Evolutionary conservation across 2,113 vertebrate genomes (phyloP), one percentile per base, ranked within the genome.

Genomic region (Datnioides undecimradiatus): DNA sequence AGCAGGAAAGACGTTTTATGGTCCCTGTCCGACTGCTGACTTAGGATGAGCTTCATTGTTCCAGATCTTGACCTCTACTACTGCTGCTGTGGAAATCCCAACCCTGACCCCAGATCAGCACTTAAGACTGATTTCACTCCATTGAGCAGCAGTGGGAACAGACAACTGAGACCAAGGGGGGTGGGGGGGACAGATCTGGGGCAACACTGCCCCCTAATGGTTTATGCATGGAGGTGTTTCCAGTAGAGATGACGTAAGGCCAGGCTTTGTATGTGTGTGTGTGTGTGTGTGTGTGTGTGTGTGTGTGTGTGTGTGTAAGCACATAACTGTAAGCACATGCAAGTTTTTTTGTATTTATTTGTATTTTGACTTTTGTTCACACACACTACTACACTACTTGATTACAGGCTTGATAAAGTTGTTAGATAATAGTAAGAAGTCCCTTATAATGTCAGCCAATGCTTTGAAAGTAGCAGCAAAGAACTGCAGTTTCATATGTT

Each of bases 121-220:
- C 68, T 89, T 68, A 54, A 83, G 76, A 82, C 70, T 74, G 82
- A 82, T 84, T 55, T 76, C 72, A 87, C 43, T 78, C 80, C 59
- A 71, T 36, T 60, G 60, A 82, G 82, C 71, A 67, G 71, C 58
- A 52, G 31, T n/a, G 63, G 52, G 70, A 55, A 46, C 8, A 8
- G 41, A 21, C 16, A 67, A 51, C 40, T 58, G 36, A 46, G 19
- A 40, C 21, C 11, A 5, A 27, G 33, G 17, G 43, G 2, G 14
- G 38, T 14, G 2, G 3, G 27, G 25, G 27, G 3, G 1, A n/a
- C 0, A 78, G 86, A 73, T 73, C 80, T 90, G 73, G 66, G 73
- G 55, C 90, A 90, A 89, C 85, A 90, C 82, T 91, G 91, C 90
- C 91, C 91, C 83, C 94, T 84, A 64, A 63, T 69, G 93, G 88